Evolutionary conservation across 2,113 vertebrate genomes (phyloP).

Genomic region (Opisthocomus hoazin): DNA sequence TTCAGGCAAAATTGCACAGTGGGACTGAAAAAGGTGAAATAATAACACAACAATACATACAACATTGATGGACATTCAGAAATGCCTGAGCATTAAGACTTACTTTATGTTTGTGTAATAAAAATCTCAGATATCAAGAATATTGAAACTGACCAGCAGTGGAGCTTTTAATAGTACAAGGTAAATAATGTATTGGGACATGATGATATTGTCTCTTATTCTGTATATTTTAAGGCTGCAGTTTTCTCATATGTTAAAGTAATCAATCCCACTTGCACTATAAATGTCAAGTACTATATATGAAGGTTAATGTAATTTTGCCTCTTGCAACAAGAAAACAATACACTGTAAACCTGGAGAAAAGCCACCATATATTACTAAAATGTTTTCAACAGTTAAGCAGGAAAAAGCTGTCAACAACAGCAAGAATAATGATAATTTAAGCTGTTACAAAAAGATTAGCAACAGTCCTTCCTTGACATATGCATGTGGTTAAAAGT

Average conservation of each 20-base stretch:
- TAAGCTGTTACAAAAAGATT: conserved; percentile 35
- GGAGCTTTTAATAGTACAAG: not conserved
- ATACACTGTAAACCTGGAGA: not conserved
- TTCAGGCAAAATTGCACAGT: not conserved
- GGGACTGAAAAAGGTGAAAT: not conserved
- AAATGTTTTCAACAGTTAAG: conserved; percentile 26
- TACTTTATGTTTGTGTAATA: not conserved
- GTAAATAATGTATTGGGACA: not conserved
- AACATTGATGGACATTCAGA: not conserved
- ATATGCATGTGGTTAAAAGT: conserved; percentile 17
- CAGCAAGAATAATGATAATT: conserved; percentile 22
- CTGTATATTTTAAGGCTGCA: not conserved
- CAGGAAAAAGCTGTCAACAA: conserved; percentile 55
- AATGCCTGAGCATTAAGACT: not conserved
- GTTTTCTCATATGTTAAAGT: conserved; percentile 29
- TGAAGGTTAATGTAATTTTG: conserved; percentile 34
- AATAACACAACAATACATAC: not conserved
- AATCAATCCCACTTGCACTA: conserved; percentile 45
- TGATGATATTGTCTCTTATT: not conserved
- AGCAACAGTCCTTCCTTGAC: not conserved
- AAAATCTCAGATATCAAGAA: not conserved
- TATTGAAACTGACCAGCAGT: not conserved
- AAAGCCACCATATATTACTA: not conserved
- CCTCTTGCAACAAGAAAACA: not conserved
- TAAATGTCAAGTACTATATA: conserved; percentile 39